A percentile compares a stretch with the other conserved stretches of the same genome.
phyloP scores from a whole-genome alignment of 2,113 vertebrate species.

The Brachypodius melanocephalos region DNA sequence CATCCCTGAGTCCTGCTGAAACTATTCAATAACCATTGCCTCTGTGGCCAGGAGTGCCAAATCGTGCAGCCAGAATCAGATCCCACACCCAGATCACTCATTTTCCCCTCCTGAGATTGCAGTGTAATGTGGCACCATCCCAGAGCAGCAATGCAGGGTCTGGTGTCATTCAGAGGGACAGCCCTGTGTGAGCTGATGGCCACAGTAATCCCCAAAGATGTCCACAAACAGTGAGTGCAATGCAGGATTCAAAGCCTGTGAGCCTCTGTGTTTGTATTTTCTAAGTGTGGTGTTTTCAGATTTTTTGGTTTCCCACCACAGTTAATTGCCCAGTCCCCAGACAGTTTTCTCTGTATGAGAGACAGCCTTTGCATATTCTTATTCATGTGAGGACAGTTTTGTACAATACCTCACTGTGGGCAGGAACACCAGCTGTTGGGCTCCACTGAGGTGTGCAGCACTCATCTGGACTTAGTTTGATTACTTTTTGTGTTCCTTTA shows the following conservation, averaged over 20 bases:
- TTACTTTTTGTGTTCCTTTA: constrained; percentile 44
- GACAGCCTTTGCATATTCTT: background rate
- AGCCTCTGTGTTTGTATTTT: background rate
- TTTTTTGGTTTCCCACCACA: background rate
- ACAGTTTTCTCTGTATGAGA: background rate
- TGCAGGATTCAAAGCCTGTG: background rate
- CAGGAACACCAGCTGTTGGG: constrained; percentile 46
- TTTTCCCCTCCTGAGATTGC: background rate
- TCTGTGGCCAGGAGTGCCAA: background rate
- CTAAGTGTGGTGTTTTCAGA: background rate
- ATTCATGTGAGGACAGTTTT: constrained; percentile 60
- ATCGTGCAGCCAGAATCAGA: background rate
- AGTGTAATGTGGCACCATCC: rapidly evolving
- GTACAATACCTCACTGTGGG: constrained; percentile 28
- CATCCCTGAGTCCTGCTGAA: background rate
- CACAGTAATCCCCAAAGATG: background rate
- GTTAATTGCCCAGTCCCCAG: constrained; percentile 40
- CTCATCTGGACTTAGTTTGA: constrained; percentile 56
- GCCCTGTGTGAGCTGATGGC: background rate
- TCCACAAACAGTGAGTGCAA: background rate
- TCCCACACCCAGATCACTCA: background rate
- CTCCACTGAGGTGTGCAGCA: constrained; percentile 41
- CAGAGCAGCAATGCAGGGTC: background rate
- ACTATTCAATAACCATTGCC: background rate
- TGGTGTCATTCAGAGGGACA: background rate